Conservation (phyloP, 1,140 invertebrate genomes). For the Eurosta solidaginis region DNA sequence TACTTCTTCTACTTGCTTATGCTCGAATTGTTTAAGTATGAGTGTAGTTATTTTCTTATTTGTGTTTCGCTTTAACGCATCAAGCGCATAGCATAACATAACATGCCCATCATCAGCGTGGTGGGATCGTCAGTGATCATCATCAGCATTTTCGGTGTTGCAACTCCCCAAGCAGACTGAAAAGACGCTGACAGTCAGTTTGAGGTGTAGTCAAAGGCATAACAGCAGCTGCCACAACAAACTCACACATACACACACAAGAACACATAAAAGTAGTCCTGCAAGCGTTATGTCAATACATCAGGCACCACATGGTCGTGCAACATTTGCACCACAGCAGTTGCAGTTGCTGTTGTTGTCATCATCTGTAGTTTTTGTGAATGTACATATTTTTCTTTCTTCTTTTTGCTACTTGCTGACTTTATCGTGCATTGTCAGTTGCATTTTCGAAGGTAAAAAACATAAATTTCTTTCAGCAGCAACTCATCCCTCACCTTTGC, state of each 20-base stretch:
- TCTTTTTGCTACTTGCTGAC: not conserved
- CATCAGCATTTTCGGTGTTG: not conserved
- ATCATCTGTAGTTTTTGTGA: not conserved
- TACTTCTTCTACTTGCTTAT: too few species aligned
- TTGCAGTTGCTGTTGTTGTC: constrained; percentile 18
- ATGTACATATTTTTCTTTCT: not conserved
- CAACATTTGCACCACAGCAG: constrained; percentile 19
- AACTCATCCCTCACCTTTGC: not conserved
- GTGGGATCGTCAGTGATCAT: constrained; percentile 6
- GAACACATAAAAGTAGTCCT: not conserved
- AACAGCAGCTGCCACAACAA: constrained; percentile 15
- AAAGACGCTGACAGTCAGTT: constrained; percentile 18
- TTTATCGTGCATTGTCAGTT: constrained; percentile 20
- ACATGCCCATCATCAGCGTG: constrained; percentile 6
- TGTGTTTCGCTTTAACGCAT: not conserved
- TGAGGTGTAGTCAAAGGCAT: not conserved
- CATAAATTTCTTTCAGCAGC: constrained; percentile 10
- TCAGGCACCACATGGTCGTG: constrained; percentile 15
- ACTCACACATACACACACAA: not conserved
- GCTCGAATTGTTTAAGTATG: too few species aligned
- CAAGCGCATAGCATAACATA: constrained; percentile 2
- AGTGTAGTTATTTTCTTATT: too few species aligned
- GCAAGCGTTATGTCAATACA: not conserved
- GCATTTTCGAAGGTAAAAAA: not conserved
- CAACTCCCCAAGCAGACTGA: not conserved